Conservation (phyloP, 2,797 vertebrate genomes). For the Myotis planiceps region DNA sequence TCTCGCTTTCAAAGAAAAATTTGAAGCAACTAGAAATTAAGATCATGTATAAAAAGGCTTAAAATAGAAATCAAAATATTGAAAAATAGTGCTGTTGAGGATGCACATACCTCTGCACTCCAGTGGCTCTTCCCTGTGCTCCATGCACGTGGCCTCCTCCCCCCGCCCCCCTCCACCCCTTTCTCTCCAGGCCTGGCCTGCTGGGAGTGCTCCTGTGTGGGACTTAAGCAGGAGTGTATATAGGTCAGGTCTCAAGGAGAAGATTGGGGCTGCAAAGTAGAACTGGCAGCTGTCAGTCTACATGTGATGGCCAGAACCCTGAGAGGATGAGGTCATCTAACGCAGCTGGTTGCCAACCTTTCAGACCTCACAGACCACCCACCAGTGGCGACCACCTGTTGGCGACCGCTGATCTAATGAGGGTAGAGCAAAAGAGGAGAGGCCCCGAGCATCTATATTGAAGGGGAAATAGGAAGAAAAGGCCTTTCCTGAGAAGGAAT, state of each 20-base stretch:
- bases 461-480: neutral
- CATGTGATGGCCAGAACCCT: accelerated
- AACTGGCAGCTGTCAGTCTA: neutral
- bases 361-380: no score
- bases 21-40: neutral
- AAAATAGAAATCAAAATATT: neutral
- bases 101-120: accelerated
- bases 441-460: accelerated
- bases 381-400: no score
- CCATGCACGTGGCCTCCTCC: neutral
- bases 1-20: neutral
- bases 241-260: neutral
- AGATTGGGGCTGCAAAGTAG: neutral
- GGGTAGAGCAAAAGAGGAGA: neutral
- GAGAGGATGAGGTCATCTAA: neutral
- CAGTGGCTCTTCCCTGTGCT: neutral
- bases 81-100: neutral
- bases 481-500: neutral
- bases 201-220: accelerated
- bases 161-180: neutral
- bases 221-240: neutral
- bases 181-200: neutral
- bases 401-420: no score
- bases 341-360: no score
- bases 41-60: neutral